Conservation (phyloP, 2,797 vertebrate genomes). For the Pseudocheirus occidentalis region DNA sequence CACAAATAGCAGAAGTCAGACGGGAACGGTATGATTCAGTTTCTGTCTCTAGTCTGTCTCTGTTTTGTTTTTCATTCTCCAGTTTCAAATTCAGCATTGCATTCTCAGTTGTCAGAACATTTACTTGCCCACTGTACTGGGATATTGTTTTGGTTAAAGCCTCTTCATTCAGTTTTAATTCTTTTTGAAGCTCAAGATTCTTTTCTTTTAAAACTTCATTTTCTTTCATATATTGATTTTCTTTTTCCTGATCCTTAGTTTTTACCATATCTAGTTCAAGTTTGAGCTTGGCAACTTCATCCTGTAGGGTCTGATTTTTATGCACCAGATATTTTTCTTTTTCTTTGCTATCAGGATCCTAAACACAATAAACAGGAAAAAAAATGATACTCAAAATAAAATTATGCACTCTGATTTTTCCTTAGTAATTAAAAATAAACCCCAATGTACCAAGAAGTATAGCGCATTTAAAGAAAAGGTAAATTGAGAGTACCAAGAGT, state of each 20-base stretch:
- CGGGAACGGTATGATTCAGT: slow-evolving; percentile 86
- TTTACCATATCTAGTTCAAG: slow-evolving; percentile 87
- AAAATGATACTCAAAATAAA: not conserved
- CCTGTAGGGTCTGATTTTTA: slow-evolving; percentile 87
- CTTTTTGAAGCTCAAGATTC: slow-evolving; percentile 88
- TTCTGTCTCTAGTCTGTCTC: slow-evolving; percentile 89
- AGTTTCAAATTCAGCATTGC: slow-evolving; percentile 85
- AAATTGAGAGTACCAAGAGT: not conserved
- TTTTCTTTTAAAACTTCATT: slow-evolving; percentile 90
- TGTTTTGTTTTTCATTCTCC: slow-evolving; percentile 90
- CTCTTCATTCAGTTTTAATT: slow-evolving; percentile 91
- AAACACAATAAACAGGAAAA: slow-evolving; percentile 80
- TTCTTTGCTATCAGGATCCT: slow-evolving; percentile 87
- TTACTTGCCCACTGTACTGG: slow-evolving; percentile 89
- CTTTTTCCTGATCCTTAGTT: slow-evolving; percentile 86
- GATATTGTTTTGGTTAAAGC: slow-evolving; percentile 89
- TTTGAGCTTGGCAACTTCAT: slow-evolving; percentile 88
- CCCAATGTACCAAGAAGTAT: not conserved
- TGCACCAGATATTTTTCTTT: slow-evolving; percentile 81
- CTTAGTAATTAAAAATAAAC: not conserved
- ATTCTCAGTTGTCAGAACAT: slow-evolving; percentile 88
- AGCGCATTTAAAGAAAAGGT: not conserved
- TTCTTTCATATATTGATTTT: slow-evolving; percentile 89
- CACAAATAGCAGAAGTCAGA: slow-evolving; percentile 86
- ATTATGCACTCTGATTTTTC: not conserved